Evolutionary conservation across 1,140 invertebrate species (phyloP).

Genomic region (Hypsibius dujardini): DNA sequence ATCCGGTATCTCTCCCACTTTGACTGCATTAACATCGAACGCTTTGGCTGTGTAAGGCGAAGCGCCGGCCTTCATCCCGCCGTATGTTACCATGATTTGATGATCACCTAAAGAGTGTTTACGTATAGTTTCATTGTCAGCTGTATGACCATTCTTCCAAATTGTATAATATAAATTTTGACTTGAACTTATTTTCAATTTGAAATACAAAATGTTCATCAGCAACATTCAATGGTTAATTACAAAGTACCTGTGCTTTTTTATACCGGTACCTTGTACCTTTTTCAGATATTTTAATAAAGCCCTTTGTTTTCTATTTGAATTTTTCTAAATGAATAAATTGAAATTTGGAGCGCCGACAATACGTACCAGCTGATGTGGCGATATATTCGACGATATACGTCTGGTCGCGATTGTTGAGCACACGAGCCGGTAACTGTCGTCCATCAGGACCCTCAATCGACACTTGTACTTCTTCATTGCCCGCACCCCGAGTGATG

Average conservation of each 20-base stretch:
- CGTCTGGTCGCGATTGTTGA: conserved; percentile 46
- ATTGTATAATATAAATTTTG: too few species aligned
- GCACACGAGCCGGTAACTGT: conserved; percentile 65
- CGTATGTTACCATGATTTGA: conserved; percentile 56
- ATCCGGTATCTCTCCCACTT: conserved; percentile 70
- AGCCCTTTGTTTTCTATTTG: conserved; percentile 19
- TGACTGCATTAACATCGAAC: conserved; percentile 80
- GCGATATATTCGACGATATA: conserved; percentile 73
- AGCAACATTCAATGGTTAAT: too few species aligned
- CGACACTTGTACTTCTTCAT: conserved; percentile 16
- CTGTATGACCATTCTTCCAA: too few species aligned
- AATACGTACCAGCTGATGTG: conserved; percentile 22
- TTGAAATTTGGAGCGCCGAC: too few species aligned
- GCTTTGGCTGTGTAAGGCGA: conserved; percentile 74
- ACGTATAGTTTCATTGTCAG: too few species aligned
- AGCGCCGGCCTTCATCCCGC: conserved; percentile 57
- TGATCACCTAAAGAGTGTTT: conserved; percentile 60
- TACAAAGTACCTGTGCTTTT: too few species aligned
- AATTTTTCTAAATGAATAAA: conserved; percentile 1
- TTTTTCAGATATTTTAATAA: conserved; percentile 17
- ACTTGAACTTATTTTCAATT: too few species aligned
- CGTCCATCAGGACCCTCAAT: conserved; percentile 43
- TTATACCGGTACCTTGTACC: not conserved
- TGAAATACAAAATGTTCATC: too few species aligned
- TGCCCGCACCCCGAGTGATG: conserved; percentile 16